A percentile compares a stretch with the other conserved stretches of the same genome.
These are phyloP conservation scores for Bucco capensis DNA, from an alignment of 2,113 vertebrate species.

Conservation along the genomic window DNA sequence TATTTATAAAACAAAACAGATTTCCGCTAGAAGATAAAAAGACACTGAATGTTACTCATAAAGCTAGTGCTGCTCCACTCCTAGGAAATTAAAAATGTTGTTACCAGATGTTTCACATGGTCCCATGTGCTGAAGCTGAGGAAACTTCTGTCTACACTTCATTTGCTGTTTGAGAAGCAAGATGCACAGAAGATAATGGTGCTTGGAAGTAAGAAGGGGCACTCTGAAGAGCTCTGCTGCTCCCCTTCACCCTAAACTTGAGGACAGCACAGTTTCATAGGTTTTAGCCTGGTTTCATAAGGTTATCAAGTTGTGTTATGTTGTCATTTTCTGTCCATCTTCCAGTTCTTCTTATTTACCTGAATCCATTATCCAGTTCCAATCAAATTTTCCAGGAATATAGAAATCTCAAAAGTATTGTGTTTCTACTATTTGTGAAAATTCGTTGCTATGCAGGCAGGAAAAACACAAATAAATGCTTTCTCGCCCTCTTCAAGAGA, in stretches of 20 bases:
- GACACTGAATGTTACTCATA: neutral
- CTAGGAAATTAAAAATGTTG: conserved; percentile 38
- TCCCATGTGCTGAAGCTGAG: neutral
- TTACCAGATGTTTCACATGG: conserved; percentile 2
- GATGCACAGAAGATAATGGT: neutral
- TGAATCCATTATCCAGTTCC: neutral
- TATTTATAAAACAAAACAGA: conserved; percentile 25
- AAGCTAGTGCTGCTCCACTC: neutral
- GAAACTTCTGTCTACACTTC: neutral
- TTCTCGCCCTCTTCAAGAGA: neutral
- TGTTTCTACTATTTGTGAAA: neutral
- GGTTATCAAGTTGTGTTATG: neutral
- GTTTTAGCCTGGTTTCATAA: neutral
- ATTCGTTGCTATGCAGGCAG: neutral
- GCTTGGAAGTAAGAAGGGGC: neutral
- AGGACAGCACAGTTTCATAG: neutral
- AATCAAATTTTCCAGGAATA: neutral
- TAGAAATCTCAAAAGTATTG: neutral
- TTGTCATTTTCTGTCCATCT: neutral
- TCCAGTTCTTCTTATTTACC: neutral
- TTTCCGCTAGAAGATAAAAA: conserved; percentile 33
- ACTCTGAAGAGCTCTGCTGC: neutral
- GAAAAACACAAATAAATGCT: neutral
- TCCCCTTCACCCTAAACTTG: neutral
- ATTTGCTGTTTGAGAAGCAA: neutral